Percentiles rank a stretch among this genome's conserved stretches.
These are phyloP conservation scores for Crocuta crocuta DNA, from an alignment of 2,113 vertebrate species.

Conservation along the genomic window DNA sequence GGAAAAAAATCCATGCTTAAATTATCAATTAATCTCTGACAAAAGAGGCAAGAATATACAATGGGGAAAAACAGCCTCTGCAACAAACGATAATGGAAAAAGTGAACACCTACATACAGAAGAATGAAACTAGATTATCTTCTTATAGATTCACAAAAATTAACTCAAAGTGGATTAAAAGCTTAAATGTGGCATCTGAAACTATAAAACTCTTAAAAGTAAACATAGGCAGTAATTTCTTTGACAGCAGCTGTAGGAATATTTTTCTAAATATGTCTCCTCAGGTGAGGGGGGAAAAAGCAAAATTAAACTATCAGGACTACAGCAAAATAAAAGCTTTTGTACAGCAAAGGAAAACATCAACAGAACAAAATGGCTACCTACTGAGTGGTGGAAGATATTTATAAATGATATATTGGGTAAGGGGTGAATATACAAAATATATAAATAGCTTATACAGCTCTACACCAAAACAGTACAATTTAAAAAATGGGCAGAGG, in stretches of 20 bases:
- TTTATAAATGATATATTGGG: background rate
- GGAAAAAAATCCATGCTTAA: background rate
- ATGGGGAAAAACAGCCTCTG: background rate
- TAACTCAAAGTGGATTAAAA: background rate
- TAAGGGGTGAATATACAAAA: background rate
- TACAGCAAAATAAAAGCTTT: background rate
- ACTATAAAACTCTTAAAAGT: background rate
- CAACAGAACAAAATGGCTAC: background rate
- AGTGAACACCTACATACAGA: background rate
- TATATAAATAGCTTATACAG: background rate
- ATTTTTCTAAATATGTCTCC: background rate
- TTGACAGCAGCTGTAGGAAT: background rate
- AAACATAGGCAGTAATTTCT: background rate
- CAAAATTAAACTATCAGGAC: background rate
- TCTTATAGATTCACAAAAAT: background rate
- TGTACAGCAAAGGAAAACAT: background rate
- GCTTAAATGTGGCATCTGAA: background rate
- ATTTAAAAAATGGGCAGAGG: background rate
- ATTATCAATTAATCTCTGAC: background rate
- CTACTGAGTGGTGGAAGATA: background rate
- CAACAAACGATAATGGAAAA: background rate
- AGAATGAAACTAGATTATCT: background rate
- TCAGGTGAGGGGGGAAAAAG: background rate
- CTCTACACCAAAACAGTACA: background rate
- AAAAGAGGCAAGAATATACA: background rate